phyloP scores from a whole-genome alignment of 2,888 invertebrate genomes.

The Serripes groenlandicus region DNA sequence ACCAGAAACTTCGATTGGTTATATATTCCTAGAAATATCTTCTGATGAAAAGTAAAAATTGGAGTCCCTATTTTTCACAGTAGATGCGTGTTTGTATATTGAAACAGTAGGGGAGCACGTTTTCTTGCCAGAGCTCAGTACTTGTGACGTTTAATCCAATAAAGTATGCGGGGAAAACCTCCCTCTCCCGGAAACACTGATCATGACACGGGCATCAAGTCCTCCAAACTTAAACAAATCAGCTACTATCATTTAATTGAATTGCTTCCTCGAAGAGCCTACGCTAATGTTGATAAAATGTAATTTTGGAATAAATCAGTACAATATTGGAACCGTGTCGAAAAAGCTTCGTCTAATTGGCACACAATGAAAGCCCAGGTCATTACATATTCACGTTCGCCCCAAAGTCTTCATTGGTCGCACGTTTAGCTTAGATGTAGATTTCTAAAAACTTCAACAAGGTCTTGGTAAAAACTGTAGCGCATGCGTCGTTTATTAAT shows the following conservation, averaged over 20 bases:
- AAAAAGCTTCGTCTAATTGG: neutral
- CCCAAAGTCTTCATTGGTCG: neutral
- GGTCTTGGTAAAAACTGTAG: neutral
- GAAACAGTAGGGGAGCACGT: neutral
- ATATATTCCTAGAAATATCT: neutral
- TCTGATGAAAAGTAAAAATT: neutral
- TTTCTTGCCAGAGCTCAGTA: too few species aligned
- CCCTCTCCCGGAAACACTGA: neutral
- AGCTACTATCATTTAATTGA: slow-evolving; percentile 29
- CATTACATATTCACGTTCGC: neutral
- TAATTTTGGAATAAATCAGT: slow-evolving; percentile 43
- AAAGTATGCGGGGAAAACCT: slow-evolving; percentile 16
- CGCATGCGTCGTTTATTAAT: neutral
- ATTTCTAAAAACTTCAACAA: neutral
- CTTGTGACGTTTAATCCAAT: slow-evolving; percentile 1
- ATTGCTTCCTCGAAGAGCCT: slow-evolving; percentile 17
- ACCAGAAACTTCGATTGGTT: neutral
- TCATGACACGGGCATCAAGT: slow-evolving; percentile 8
- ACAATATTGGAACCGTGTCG: slow-evolving; percentile 10
- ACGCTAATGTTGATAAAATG: slow-evolving; percentile 43
- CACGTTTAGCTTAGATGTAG: neutral
- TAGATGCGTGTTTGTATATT: neutral
- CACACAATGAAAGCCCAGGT: neutral
- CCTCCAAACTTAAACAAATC: slow-evolving; percentile 8
- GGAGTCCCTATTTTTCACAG: neutral